Base-by-base conservation (phyloP, 2,797 vertebrate species). In the Alectoris magna region DNA sequence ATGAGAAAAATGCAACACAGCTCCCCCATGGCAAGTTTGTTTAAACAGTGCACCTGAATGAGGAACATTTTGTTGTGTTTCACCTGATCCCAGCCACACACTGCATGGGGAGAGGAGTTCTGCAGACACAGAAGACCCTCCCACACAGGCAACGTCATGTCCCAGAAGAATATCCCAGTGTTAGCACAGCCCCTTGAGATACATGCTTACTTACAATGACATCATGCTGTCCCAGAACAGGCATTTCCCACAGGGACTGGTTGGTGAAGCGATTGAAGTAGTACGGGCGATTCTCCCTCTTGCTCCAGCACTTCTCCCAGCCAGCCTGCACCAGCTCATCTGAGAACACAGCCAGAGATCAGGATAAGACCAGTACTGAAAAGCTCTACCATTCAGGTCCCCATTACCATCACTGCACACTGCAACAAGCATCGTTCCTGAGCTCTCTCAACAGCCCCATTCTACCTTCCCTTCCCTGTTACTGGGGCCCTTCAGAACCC, bases 201-300 rank as follows among this genome's bases (percentile, higher is more conserved):
- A 26, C 29, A 23, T 4, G 27, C 21, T 69, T 59, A 98, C 99
- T 99, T 96, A 99, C 99, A 34, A 99, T 99, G 94, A 99, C 98
- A 71, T 99, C 98, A 14, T 99, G 99, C 95, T 99, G 99, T 26
- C 99, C 99, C 88, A 99, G 95, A 29, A 99, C 98, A 0, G 99
- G 99, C 97, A 99, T 98, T 97, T 99, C 99, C 99, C 99, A 99
- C 93, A 99, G 97, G 8, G 99, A 99, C 98, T 99, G 99, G 97
- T 99, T 99, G 71, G 99, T 99, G 97, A 99, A 99, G 67, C 99
- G 98, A 95, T 99, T 99, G 96, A 99, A 99, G 88, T 99, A 99
- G 96, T 99, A 99, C 0, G 99, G 99, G 27, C 99, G 98, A 93
- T 98, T 99, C 97, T 99, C 99, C 89, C 99, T 97, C 95, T 99